These are phyloP conservation scores for Corapipo altera DNA, from an alignment of 2,113 vertebrate genomes.

Conservation along the genomic window DNA sequence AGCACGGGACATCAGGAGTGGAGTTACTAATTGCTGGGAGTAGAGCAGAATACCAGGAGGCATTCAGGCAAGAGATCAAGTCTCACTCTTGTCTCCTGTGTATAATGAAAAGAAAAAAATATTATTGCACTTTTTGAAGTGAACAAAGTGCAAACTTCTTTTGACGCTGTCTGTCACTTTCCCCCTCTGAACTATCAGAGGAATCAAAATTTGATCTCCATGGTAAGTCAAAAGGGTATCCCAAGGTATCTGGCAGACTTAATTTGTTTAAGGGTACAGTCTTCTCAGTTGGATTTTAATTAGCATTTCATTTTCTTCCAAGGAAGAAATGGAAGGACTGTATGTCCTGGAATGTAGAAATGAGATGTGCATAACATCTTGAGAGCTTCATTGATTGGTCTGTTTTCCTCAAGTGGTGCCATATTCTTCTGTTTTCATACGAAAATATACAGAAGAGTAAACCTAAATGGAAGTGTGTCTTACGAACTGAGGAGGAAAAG, in stretches of 20 bases:
- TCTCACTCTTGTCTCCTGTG: not conserved
- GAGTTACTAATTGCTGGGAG: not conserved
- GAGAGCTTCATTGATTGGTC: not conserved
- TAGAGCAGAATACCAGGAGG: not conserved
- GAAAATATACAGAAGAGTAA: not conserved
- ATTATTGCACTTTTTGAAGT: not conserved
- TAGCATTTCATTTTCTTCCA: not conserved
- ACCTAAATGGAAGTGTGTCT: not conserved
- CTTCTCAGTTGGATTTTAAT: conserved; percentile 2
- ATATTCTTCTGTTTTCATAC: not conserved
- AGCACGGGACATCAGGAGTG: not conserved
- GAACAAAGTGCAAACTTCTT: not conserved
- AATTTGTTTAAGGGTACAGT: not conserved
- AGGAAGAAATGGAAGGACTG: not conserved
- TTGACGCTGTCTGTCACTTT: not conserved
- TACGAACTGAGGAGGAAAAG: not conserved
- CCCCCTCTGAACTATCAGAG: not conserved
- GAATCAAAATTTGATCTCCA: not conserved
- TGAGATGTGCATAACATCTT: not conserved
- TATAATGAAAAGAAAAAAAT: not conserved
- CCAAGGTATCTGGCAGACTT: not conserved
- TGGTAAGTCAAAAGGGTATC: not conserved
- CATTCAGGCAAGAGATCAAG: not conserved
- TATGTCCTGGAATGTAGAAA: not conserved
- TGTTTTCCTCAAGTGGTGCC: not conserved